A percentile compares a stretch with the other conserved stretches of the same genome.
phyloP scores from a whole-genome alignment of 2,113 vertebrate species.

The Ranitomeya imitator region DNA sequence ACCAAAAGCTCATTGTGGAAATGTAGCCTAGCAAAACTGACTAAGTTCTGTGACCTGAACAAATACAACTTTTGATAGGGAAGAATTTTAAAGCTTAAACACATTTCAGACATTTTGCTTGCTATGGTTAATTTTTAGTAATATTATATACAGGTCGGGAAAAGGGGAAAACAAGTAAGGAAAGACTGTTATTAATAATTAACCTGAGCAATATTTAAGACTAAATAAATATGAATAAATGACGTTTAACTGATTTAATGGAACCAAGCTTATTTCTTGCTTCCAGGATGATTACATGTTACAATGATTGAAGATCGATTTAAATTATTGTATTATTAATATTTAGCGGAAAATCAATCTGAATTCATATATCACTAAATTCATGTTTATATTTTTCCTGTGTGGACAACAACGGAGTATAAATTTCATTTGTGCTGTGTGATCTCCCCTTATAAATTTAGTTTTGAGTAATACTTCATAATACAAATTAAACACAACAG shows the following conservation, averaged over 20 bases:
- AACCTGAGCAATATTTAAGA: background rate
- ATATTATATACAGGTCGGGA: background rate
- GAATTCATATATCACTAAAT: constrained; percentile 20
- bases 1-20: no score
- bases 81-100: background rate
- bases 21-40: no score
- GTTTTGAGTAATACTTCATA: constrained; percentile 42
- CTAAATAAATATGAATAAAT: background rate
- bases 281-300: background rate
- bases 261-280: background rate
- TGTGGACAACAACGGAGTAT: constrained; percentile 21
- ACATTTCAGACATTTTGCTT: background rate
- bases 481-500: constrained; percentile 54
- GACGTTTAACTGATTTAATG: background rate
- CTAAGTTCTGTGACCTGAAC: no score
- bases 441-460: constrained; percentile 36
- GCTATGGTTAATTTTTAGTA: background rate
- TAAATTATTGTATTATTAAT: constrained; percentile 24
- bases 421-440: constrained; percentile 45
- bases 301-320: background rate
- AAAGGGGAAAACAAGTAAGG: background rate
- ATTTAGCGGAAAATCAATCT: background rate
- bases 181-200: background rate
- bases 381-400: background rate
- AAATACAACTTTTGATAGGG: background rate